Conservation (phyloP, 1,140 invertebrate species). For the Drosophila kohkoa region DNA sequence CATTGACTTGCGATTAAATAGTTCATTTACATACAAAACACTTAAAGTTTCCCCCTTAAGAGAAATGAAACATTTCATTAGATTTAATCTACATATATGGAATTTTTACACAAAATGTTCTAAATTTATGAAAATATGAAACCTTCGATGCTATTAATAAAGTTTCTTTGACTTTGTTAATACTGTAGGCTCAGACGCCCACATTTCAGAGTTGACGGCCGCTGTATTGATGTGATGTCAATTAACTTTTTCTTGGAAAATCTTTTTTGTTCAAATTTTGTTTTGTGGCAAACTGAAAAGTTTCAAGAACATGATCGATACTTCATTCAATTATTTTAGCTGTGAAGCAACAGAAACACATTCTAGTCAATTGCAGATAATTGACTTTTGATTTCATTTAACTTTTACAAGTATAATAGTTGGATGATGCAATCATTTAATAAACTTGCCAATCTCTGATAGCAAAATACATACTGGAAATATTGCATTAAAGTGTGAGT, state of each 20-base stretch:
- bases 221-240: background rate
- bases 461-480: background rate
- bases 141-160: no score
- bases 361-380: background rate
- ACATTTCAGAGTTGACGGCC: background rate
- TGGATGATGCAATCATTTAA: constrained; percentile 1
- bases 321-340: constrained; percentile 11
- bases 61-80: background rate
- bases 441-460: background rate
- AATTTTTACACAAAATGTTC: no score
- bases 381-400: background rate
- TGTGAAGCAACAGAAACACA: no score
- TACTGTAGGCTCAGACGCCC: background rate
- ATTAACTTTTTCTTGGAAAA: constrained; percentile 14
- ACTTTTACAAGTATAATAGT: background rate
- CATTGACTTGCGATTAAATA: constrained; percentile 62
- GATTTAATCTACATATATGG: no score
- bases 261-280: background rate
- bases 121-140: no score
- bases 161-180: no score
- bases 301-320: background rate
- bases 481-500: background rate
- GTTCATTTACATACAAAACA: constrained; percentile 36
- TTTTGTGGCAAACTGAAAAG: no score
- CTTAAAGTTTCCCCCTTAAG: background rate